phyloP scores from a whole-genome alignment of 2,888 invertebrate genomes.

The Andrena trimmerana region DNA sequence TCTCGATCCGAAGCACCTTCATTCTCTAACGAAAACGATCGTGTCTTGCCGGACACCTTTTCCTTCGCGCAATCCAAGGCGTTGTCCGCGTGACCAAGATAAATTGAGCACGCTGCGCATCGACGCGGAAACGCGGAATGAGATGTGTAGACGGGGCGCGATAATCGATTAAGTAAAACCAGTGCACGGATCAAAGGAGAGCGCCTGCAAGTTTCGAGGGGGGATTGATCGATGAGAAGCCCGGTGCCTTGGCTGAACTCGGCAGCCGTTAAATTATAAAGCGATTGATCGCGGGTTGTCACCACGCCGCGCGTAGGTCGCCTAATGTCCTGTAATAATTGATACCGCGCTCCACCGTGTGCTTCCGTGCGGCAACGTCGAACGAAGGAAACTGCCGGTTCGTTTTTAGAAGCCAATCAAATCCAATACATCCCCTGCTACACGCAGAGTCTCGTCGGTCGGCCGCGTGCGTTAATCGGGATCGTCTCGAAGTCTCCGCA shows the following conservation, averaged over 20 bases:
- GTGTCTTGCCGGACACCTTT: not conserved
- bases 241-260: constrained; percentile 2
- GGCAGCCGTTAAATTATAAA: constrained; percentile 46
- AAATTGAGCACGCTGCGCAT: not conserved
- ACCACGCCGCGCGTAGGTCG: constrained; percentile 35
- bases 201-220: not conserved
- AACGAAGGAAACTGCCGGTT: constrained; percentile 18
- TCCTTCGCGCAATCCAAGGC: too few relatives aligned
- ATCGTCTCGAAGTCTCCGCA: not conserved
- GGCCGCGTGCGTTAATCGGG: not conserved
- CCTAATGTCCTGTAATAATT: constrained; percentile 53
- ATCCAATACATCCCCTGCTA: not conserved
- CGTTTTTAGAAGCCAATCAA: constrained; percentile 9
- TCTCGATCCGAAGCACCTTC: not conserved
- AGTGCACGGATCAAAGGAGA: not conserved
- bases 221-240: constrained; percentile 8
- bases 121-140: not conserved
- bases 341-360: constrained; percentile 34
- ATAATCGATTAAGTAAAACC: constrained; percentile 24
- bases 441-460: not conserved
- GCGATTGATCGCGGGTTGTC: constrained; percentile 35
- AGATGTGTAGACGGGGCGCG: not conserved
- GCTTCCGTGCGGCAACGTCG: constrained; percentile 2
- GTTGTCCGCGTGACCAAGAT: not conserved
- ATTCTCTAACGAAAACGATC: not conserved